phyloP scores from a whole-genome alignment of 2,888 invertebrate genomes.

The Invenusta paracnida region DNA sequence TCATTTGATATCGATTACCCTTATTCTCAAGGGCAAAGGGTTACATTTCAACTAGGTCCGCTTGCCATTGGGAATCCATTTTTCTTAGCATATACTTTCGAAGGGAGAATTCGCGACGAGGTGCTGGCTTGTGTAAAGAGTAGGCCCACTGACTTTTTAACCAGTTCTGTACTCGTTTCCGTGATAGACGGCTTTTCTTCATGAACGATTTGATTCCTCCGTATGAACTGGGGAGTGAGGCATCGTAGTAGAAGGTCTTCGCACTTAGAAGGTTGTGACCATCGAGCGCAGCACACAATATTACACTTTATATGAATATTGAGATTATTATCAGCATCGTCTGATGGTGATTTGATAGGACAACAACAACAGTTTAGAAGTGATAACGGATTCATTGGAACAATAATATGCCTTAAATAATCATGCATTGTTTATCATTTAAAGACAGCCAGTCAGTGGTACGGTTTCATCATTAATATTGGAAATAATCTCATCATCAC shows the following conservation, averaged over 20 bases:
- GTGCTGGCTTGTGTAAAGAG: background rate
- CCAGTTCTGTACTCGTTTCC: background rate
- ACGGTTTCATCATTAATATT: background rate
- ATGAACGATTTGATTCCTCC: background rate
- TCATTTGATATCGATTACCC: background rate
- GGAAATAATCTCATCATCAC: background rate
- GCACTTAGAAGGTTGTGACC: background rate
- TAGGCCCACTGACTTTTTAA: background rate
- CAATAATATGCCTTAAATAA: background rate
- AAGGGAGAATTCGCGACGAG: background rate
- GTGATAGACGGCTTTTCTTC: background rate
- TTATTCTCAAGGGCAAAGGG: background rate
- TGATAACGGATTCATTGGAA: background rate
- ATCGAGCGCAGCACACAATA: background rate
- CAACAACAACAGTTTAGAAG: background rate
- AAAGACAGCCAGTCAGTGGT: background rate
- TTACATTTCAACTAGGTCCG: background rate
- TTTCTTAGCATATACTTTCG: background rate
- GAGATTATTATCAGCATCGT: background rate
- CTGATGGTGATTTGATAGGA: background rate
- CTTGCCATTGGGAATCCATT: conserved; percentile 10
- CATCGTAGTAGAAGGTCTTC: background rate
- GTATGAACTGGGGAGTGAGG: background rate
- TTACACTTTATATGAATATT: background rate
- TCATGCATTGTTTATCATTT: background rate